A percentile compares a stretch with the other conserved stretches of the same genome.
phyloP scores from a whole-genome alignment of 2,797 vertebrate species.

The Falco cherrug region DNA sequence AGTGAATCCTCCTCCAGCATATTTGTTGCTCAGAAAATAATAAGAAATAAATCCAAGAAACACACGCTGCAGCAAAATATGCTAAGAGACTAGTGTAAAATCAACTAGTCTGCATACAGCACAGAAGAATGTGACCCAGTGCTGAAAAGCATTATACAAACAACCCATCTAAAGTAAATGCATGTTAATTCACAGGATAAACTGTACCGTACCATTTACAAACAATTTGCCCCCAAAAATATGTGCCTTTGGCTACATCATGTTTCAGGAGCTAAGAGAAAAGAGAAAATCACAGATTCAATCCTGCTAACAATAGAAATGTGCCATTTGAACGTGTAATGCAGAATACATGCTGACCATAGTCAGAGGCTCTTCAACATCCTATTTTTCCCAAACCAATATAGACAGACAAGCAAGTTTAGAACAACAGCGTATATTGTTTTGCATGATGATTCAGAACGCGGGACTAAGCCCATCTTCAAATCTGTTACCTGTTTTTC shows the following conservation, averaged over 20 bases:
- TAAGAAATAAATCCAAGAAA: constrained; percentile 3
- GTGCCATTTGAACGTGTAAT: not conserved
- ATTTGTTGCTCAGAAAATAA: not conserved
- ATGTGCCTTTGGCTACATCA: not conserved
- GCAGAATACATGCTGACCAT: not conserved
- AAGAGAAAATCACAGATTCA: not conserved
- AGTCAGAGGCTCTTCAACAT: not conserved
- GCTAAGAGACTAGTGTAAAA: not conserved
- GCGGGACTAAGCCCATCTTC: not conserved
- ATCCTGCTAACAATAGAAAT: not conserved
- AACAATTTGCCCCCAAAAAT: not conserved
- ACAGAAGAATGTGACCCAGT: not conserved
- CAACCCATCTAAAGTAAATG: not conserved
- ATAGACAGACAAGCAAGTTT: not conserved
- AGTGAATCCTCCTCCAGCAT: not conserved
- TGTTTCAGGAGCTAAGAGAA: not conserved
- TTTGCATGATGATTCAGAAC: not conserved
- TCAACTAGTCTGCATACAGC: not conserved
- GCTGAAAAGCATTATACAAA: not conserved
- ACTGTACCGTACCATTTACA: not conserved
- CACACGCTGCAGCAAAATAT: not conserved
- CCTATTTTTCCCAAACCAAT: not conserved
- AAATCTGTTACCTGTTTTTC: not conserved
- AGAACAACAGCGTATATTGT: not conserved
- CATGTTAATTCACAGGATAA: not conserved